Evolutionary conservation across 2,797 vertebrate genomes (phyloP).

Genomic region (Phataginus tetradactyla): DNA sequence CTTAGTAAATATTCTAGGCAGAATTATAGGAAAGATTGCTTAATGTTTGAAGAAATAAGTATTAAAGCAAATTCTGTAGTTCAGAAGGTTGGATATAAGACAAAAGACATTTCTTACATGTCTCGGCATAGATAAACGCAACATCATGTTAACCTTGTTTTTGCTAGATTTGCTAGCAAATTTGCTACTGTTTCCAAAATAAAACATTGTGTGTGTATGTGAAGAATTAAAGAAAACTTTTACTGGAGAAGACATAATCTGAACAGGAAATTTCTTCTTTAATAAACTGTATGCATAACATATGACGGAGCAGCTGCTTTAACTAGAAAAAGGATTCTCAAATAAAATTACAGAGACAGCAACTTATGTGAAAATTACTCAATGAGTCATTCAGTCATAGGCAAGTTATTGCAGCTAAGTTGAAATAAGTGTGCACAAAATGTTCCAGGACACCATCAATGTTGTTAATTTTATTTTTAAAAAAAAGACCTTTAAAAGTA

Average conservation of each 20-base stretch:
- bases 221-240: slow-evolving; percentile 6
- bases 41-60: background rate
- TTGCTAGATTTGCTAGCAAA: background rate
- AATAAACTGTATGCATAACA: background rate
- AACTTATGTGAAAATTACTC: background rate
- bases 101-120: background rate
- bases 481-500: background rate
- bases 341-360: background rate
- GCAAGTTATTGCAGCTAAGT: background rate
- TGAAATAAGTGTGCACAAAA: background rate
- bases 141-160: too few relatives aligned
- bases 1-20: background rate
- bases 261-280: background rate
- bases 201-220: background rate
- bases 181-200: background rate
- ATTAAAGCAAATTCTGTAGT: background rate
- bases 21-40: background rate
- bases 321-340: background rate
- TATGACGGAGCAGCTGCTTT: background rate
- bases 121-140: background rate
- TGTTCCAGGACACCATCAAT: background rate
- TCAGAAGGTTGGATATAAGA: background rate
- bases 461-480: background rate
- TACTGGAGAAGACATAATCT: background rate
- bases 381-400: background rate